A percentile compares a stretch with the other conserved stretches of the same genome.
These are phyloP conservation scores for Andrena fulva DNA, from an alignment of 2,888 invertebrate species.

Conservation along the genomic window DNA sequence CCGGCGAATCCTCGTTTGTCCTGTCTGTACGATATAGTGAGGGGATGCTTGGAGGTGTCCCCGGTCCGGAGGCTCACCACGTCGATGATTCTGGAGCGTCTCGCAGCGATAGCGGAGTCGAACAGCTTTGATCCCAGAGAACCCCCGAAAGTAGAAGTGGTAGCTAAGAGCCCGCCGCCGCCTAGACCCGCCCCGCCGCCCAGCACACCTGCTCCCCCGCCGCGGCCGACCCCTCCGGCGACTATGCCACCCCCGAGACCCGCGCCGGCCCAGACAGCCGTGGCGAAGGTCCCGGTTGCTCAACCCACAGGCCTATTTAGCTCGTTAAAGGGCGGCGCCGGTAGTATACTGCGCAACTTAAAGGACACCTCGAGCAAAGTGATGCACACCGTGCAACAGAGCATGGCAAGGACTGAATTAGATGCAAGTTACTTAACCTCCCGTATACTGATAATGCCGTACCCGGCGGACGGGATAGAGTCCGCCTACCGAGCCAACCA, in stretches of 20 bases:
- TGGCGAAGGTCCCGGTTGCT: conserved; percentile 69
- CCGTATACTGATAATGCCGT: conserved; percentile 96
- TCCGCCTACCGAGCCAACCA: conserved; percentile 97
- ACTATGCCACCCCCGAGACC: conserved; percentile 78
- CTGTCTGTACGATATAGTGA: conserved; percentile 93
- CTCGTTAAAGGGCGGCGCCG: conserved; percentile 96
- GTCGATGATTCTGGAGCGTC: conserved; percentile 91
- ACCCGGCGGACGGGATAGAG: conserved; percentile 97
- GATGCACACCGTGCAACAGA: conserved; percentile 98
- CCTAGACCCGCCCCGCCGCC: conserved; percentile 79
- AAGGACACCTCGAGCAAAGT: conserved; percentile 98
- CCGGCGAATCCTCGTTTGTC: conserved; percentile 92
- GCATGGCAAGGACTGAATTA: conserved; percentile 94
- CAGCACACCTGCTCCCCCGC: conserved; percentile 75
- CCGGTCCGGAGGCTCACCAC: conserved; percentile 93
- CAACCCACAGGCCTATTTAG: conserved; percentile 90
- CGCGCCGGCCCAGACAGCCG: conserved; percentile 70
- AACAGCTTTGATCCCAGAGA: conserved; percentile 93
- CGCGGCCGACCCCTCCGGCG: conserved; percentile 76
- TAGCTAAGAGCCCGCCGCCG: conserved; percentile 74
- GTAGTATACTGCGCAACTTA: conserved; percentile 95
- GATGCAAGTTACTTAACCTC: conserved; percentile 97
- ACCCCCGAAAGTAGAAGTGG: conserved; percentile 88
- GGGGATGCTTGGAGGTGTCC: conserved; percentile 92
- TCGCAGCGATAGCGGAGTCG: conserved; percentile 95